Base-by-base conservation (phyloP, 1,140 invertebrate genomes). In the Drosophila gunungcola region DNA sequence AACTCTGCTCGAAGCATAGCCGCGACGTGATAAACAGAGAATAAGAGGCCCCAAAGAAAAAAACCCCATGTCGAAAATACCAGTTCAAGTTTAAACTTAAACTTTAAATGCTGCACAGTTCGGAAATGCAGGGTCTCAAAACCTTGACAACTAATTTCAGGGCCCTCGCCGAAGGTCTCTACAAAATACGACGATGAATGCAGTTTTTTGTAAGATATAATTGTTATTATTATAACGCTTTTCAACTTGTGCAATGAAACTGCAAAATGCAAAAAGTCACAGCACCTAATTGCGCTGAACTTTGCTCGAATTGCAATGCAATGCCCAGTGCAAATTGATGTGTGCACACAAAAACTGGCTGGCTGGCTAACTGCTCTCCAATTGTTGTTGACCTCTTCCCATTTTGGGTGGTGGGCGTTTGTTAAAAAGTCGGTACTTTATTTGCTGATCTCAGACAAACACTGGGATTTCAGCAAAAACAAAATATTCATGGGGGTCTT, bases 131-230 rank as follows among this genome's bases (percentile, higher is more conserved):
- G 64, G 43, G 49, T 42, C 12, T 12, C 32, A 11, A 38, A 73
- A 78, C 84, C 84, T 88, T 88, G 84, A 89, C 84, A 88, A 88
- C 80, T 81, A 78, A 78, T 80, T 88, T 88, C 84, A 88, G 84
- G 84, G 84, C 84, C 84, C 38, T 41, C 67, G 42, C 29, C 53
- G 84, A 86, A 86, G 83, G 83, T 83, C 76, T 82, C 49, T 60
- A 88, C 76, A 60, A 73, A 76, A 75, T 76, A 68, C 73, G 65
- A 68, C 77, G 75, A 76, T 80, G 67, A 86, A 78, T 85, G 82
- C 82, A 85, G 61, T 74, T 86, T 72, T 70, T 69, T 69, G 61
- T 43, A 68, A 74, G 58, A 64, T 58, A 79, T 80, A 83, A 80
- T 80, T 60, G 51, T 68, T 60, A 63, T 72, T 69, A 62, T 73